A percentile compares a stretch with the other conserved stretches of the same genome.
phyloP scores from a whole-genome alignment of 64 coral and sea anemone species.

The Hydrozoanthus tunicans region DNA sequence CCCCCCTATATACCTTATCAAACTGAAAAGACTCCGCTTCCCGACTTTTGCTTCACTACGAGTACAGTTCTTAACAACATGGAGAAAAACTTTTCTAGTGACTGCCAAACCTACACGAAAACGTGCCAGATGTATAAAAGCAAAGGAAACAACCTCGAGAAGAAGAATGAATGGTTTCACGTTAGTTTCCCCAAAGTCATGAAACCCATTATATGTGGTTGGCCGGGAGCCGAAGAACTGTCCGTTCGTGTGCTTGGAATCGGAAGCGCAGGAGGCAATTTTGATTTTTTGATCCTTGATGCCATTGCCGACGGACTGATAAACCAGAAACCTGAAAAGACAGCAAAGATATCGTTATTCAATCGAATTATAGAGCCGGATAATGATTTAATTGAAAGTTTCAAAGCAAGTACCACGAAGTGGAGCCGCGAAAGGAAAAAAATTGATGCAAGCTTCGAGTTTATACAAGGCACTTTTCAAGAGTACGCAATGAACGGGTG shows the following conservation, averaged over 20 bases:
- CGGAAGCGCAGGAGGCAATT: constrained; percentile 34
- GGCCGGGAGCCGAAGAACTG: background rate
- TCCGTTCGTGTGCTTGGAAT: constrained; percentile 25
- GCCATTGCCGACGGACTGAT: constrained; percentile 10
- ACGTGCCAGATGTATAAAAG: too few species aligned
- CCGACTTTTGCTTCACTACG: too few species aligned
- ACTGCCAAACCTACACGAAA: too few species aligned
- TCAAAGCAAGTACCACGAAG: background rate
- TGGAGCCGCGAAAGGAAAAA: background rate
- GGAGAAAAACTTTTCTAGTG: too few species aligned
- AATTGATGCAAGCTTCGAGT: constrained; percentile 25
- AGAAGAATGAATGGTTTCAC: background rate
- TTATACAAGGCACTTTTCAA: constrained; percentile 29
- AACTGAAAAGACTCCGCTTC: too few species aligned
- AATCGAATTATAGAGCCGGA: constrained; percentile 41
- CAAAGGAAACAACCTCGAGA: too few species aligned
- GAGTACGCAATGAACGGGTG: constrained; percentile 3
- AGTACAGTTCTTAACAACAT: too few species aligned
- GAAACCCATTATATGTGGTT: constrained; percentile 16
- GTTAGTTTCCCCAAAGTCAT: background rate
- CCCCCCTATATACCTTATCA: too few species aligned
- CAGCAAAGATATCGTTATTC: constrained; percentile 26
- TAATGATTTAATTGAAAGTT: background rate
- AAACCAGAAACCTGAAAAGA: background rate
- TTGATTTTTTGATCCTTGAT: constrained; percentile 36